Evolutionary conservation across 92 coral and sea anemone genomes (phyloP).

Genomic region (Isaurus tuberculatus): DNA sequence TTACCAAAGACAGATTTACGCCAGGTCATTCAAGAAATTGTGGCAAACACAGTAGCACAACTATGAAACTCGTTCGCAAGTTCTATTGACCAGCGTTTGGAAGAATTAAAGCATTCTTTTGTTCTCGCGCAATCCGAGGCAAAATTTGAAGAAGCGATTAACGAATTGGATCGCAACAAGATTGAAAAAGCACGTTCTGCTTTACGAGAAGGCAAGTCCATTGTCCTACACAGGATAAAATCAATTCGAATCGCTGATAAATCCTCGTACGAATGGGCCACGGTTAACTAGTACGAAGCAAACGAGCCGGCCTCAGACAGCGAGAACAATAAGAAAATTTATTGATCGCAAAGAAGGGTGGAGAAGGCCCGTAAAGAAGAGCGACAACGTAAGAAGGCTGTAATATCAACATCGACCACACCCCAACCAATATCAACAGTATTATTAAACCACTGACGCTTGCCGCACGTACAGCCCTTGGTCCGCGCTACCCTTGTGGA

Average conservation of each 20-base stretch:
- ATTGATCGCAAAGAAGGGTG: constrained; percentile 25
- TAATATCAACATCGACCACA: constrained; percentile 27
- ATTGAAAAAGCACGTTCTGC: constrained; percentile 20
- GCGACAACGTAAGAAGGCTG: constrained; percentile 11
- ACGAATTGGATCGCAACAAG: constrained; percentile 35
- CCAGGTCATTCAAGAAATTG: constrained; percentile 2
- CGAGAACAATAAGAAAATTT: constrained; percentile 33
- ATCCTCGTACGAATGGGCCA: constrained; percentile 36
- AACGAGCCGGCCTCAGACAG: neutral
- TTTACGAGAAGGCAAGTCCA: constrained; percentile 31
- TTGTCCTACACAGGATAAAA: constrained; percentile 28
- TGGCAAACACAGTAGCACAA: constrained; percentile 25
- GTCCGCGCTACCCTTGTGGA: constrained; percentile 24
- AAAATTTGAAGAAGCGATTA: constrained; percentile 2
- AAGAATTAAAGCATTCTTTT: constrained; percentile 11
- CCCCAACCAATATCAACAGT: constrained; percentile 36
- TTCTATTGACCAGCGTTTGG: constrained; percentile 15
- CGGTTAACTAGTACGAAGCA: constrained; percentile 20
- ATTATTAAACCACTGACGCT: constrained; percentile 12
- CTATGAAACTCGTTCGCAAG: constrained; percentile 18
- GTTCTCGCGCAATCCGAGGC: constrained; percentile 23
- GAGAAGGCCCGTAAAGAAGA: constrained; percentile 16
- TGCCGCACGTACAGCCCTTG: constrained; percentile 33
- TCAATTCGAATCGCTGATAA: constrained; percentile 20
- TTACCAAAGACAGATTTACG: constrained; percentile 3